A percentile compares a stretch with the other conserved stretches of the same genome.
Conservation (phyloP, 2,797 vertebrate species). For the Myotis findleyi region DNA sequence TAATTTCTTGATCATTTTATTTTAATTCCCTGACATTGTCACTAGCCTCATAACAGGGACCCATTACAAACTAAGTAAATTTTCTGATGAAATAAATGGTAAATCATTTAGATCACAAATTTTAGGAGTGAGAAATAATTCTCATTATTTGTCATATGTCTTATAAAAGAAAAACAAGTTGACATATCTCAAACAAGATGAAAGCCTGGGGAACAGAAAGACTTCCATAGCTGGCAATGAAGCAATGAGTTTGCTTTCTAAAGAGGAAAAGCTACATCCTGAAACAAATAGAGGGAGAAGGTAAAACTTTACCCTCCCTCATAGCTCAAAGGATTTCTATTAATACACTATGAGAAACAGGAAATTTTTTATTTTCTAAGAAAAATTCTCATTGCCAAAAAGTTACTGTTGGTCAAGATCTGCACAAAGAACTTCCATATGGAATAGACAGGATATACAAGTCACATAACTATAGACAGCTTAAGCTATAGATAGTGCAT, state of each 20-base stretch:
- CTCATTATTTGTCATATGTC: conserved; percentile 24
- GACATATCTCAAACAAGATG: conserved; percentile 59
- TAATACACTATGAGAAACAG: not conserved
- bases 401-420: not conserved
- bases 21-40: conserved; percentile 63
- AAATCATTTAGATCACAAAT: conserved; percentile 49
- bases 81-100: conserved; percentile 46
- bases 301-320: not conserved
- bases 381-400: not conserved
- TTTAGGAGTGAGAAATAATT: conserved; percentile 46
- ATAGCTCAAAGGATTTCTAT: not conserved
- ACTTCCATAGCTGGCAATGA: not conserved
- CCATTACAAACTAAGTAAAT: conserved; percentile 54
- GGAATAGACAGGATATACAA: not conserved
- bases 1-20: conserved; percentile 56
- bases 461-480: not conserved
- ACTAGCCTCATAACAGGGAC: conserved; percentile 8
- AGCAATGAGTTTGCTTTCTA: not conserved
- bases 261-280: not conserved
- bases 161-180: conserved; percentile 57
- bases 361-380: not conserved
- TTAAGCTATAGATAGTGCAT: not conserved
- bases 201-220: conserved; percentile 24
- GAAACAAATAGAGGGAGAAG: not conserved
- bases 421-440: not conserved